Evolutionary conservation across 2,888 invertebrate species (phyloP), one percentile per base, ranked within the genome.

Genomic region (Crocallis elinguaria): DNA sequence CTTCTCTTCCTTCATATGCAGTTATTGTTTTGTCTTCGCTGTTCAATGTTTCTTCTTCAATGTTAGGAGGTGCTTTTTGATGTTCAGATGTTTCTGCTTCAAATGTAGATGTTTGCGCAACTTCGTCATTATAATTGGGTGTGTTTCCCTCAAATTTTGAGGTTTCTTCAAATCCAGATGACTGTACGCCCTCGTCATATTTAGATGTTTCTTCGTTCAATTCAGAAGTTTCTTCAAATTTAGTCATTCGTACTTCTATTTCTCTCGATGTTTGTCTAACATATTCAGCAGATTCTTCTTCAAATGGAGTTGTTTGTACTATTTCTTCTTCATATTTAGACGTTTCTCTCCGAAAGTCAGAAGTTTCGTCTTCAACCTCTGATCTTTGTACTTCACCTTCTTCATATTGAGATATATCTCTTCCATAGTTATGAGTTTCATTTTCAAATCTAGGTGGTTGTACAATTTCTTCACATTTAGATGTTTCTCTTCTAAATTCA

Each of bases 151-250:
- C n/a, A n/a, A n/a, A n/a, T n/a, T n/a, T n/a, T n/a, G n/a, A n/a
- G n/a, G n/a, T n/a, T n/a, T n/a, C n/a, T n/a, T n/a, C n/a, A n/a
- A n/a, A n/a, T n/a, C n/a, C n/a, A n/a, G n/a, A n/a, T n/a, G n/a
- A n/a, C n/a, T n/a, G n/a, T n/a, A n/a, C n/a, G n/a, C n/a, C n/a
- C n/a, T n/a, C n/a, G n/a, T n/a, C n/a, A n/a, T n/a, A n/a, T n/a
- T n/a, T n/a, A n/a, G n/a, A n/a, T n/a, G n/a, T n/a, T n/a, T n/a
- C n/a, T n/a, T n/a, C n/a, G n/a, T n/a, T n/a, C n/a, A 21, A 14
- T 11, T 35, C 12, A 11, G 14, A 19, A 5, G 19, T 30, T 41
- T 35, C 42, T 49, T 36, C 36, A 30, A 13, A 49, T 21, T 41
- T 25, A 12, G 32, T 6, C 6, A 21, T 36, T 12, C 12, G 36